Base-by-base conservation (phyloP, 2,113 vertebrate species). In the Gambusia holbrooki region DNA sequence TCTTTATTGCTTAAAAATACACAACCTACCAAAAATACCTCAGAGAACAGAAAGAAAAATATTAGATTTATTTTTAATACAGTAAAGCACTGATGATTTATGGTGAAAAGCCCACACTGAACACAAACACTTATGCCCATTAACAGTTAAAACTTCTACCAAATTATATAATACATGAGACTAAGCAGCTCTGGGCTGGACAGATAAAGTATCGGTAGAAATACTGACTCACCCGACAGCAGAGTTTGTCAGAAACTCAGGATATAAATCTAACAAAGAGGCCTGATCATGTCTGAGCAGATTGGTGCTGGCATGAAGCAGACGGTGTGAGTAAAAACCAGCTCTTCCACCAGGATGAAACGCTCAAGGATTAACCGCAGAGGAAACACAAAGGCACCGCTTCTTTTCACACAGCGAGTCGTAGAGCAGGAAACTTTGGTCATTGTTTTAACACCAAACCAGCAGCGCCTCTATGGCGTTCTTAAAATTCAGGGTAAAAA, bases 1-100 rank as follows among this genome's bases (percentile, higher is more conserved):
- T 71, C 51, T 92, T 92, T 92, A 92, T 90, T 92, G 79, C 69
- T 82, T 87, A 75, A 87, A 88, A 91, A 88, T 87, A 85, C 37
- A 82, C 33, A 80, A 4, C 73, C 75, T 80, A 81, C 77, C 66
- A 84, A 87, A 86, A 80, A 79, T 66, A 84, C n/a, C 84, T 85
- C 60, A 76, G 62, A 77, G 73, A 85, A 87, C 76, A 89, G 86
- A 83, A 88, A 84, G 83, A 74, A 74, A 66, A 80, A 71, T 17
- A 45, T 37, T 58, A 84, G 30, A 79, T 68, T 69, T 73, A 29
- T 75, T 62, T 75, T 64, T 66, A 48, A 62, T 62, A 74, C 71
- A 77, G 19, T 9, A 64, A 42, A 25, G 35, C 5, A 7, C 27
- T 28, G 27, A 42, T 42, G 65, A 40, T 8, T 45, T n/a, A 64